Evolutionary conservation across 1,140 invertebrate species (phyloP), one percentile per base, ranked within the genome.

Genomic region (Oryzaephilus surinamensis): DNA sequence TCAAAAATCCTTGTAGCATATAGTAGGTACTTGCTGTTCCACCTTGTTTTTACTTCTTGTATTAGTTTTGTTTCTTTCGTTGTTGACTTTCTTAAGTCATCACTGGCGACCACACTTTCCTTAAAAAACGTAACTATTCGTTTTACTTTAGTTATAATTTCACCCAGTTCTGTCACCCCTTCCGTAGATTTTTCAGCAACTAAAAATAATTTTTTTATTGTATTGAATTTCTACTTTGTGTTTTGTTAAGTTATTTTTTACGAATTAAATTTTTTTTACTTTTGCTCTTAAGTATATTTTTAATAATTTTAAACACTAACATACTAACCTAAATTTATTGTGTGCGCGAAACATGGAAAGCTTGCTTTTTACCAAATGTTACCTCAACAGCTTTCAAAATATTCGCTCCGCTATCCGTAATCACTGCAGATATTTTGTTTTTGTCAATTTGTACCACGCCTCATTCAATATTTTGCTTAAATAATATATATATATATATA

Each of bases 271-370:
- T n/a, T n/a, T n/a, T n/a, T n/a, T n/a, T n/a, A n/a, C n/a, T n/a
- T n/a, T n/a, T n/a, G n/a, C n/a, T n/a, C n/a, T n/a, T n/a, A n/a
- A n/a, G n/a, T n/a, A n/a, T n/a, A n/a, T n/a, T n/a, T n/a, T n/a
- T n/a, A n/a, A n/a, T n/a, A n/a, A n/a, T n/a, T n/a, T n/a, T n/a
- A n/a, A n/a, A n/a, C n/a, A n/a, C n/a, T n/a, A n/a, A n/a, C n/a
- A n/a, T n/a, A n/a, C n/a, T n/a, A n/a, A n/a, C n/a, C 51, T 26
- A 63, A 57, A 57, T 63, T 62, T n/a, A 67, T 14, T 6, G 55
- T 64, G 42, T 67, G 63, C 0, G 60, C 60, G 52, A 64, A 66
- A 48, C 58, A 66, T 18, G 56, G 55, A 10, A 63, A 49, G 37
- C 65, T 56, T 37, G 59, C 59, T 32, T 14, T 34, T 54, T 45